These are phyloP conservation scores for Orchestia grillus DNA, from an alignment of 1,140 invertebrate genomes.

Conservation along the genomic window DNA sequence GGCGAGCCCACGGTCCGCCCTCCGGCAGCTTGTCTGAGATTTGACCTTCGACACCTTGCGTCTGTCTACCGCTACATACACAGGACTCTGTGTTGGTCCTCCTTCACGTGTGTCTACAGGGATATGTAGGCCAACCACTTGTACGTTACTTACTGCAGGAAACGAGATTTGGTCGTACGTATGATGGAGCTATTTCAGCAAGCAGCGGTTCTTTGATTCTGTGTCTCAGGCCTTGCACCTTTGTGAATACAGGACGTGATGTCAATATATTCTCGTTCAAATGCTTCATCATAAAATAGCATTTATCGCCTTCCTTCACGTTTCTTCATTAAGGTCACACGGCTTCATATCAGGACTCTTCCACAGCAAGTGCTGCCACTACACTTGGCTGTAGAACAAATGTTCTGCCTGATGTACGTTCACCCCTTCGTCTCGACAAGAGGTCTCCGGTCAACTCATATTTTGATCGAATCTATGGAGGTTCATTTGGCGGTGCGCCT, in stretches of 20 bases:
- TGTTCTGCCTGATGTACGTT: not conserved
- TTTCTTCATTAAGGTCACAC: not conserved
- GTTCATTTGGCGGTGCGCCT: not conserved
- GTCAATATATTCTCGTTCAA: not conserved
- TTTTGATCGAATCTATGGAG: not conserved
- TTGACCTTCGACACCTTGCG: constrained; percentile 20
- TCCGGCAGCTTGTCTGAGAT: not conserved
- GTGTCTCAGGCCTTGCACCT: not conserved
- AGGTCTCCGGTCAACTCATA: not conserved
- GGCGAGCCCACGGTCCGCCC: constrained; percentile 1
- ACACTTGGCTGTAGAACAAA: not conserved
- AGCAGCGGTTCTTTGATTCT: not conserved
- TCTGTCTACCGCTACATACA: constrained; percentile 18
- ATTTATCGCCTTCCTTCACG: not conserved
- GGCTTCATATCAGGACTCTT: not conserved
- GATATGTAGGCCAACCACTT: not conserved
- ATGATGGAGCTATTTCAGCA: not conserved
- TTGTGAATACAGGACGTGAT: not conserved
- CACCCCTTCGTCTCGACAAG: not conserved
- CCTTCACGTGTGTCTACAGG: not conserved
- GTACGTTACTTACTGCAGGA: not conserved
- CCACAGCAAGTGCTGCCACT: not conserved
- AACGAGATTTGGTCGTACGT: not conserved
- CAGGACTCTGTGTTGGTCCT: not conserved
- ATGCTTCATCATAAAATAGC: not conserved